These are phyloP conservation scores for Platypus cylindrus DNA, from an alignment of 2,888 invertebrate species.

Conservation along the genomic window DNA sequence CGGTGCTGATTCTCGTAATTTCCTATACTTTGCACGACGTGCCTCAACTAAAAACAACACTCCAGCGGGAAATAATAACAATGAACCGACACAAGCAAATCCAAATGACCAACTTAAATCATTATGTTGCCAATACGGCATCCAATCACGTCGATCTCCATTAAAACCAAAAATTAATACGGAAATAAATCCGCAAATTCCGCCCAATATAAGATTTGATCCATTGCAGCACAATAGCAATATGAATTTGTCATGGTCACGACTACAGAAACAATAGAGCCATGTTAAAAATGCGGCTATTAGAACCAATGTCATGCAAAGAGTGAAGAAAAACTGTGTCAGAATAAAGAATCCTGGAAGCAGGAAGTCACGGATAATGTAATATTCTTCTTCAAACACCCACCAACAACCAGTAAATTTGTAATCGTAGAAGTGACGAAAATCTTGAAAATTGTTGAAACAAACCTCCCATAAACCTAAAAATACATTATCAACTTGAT, in stretches of 20 bases:
- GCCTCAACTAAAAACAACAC: constrained; percentile 74
- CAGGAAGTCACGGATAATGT: constrained; percentile 82
- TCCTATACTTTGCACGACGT: constrained; percentile 61
- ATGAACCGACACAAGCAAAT: constrained; percentile 66
- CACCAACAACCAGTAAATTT: constrained; percentile 85
- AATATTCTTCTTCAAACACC: constrained; percentile 95
- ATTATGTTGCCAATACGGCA: constrained; percentile 94
- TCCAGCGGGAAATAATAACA: constrained; percentile 63
- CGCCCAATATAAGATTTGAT: constrained; percentile 57
- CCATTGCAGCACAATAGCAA: constrained; percentile 63
- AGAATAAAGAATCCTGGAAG: constrained; percentile 86
- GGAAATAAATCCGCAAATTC: constrained; percentile 68
- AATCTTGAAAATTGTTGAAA: constrained; percentile 77
- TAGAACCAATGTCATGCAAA: constrained; percentile 71
- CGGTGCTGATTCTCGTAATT: constrained; percentile 53
- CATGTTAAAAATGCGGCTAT: constrained; percentile 61
- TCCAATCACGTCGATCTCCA: constrained; percentile 87
- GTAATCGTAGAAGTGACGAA: constrained; percentile 73
- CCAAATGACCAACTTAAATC: constrained; percentile 91
- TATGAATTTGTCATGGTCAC: constrained; percentile 64
- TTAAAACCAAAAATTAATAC: constrained; percentile 79
- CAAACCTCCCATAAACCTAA: constrained; percentile 92
- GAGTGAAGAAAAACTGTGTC: constrained; percentile 87
- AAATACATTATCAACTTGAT: constrained; percentile 23
- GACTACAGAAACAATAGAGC: constrained; percentile 59